Evolutionary conservation across 23 tunicate species (phyloP).

Genomic region (Halocynthia aurantium): DNA sequence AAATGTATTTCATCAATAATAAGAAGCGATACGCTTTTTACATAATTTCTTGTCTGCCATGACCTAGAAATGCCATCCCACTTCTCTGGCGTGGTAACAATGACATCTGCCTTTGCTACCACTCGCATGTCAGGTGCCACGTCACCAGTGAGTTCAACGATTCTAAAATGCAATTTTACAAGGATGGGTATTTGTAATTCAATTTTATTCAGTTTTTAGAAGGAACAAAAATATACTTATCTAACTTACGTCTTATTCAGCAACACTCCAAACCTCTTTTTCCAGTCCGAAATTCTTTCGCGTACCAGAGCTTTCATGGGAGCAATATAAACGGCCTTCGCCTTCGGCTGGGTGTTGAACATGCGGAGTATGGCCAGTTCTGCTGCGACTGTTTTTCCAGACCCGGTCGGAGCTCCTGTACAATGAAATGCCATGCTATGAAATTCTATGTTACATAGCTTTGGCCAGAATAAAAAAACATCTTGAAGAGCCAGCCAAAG

Average conservation of each 20-base stretch:
- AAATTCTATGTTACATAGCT: no score
- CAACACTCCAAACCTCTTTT: conserved; percentile 38
- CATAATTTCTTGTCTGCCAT: conserved; percentile 97
- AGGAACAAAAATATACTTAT: no score
- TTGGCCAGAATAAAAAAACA: no score
- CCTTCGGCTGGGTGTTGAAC: conserved; percentile 78
- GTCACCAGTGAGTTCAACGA: conserved; percentile 97
- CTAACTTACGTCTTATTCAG: conserved; percentile 61
- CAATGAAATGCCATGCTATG: neutral
- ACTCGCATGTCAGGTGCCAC: conserved; percentile 94
- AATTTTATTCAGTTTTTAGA: no score
- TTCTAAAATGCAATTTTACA: conserved; percentile 17
- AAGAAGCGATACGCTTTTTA: conserved; percentile 86
- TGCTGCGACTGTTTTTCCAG: conserved; percentile 93
- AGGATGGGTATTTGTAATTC: no score
- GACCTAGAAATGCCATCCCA: conserved; percentile 95
- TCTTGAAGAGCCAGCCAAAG: no score
- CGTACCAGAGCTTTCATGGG: conserved; percentile 94
- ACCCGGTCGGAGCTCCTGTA: conserved; percentile 94
- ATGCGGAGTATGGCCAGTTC: conserved; percentile 81
- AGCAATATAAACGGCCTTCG: conserved; percentile 92
- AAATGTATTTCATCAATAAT: conserved; percentile 97
- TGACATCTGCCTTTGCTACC: conserved; percentile 88
- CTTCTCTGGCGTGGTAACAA: conserved; percentile 95
- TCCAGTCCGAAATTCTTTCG: conserved; percentile 95